These are phyloP conservation scores for Epinephelus lanceolatus DNA, from an alignment of 2,113 vertebrate genomes.

Conservation along the genomic window DNA sequence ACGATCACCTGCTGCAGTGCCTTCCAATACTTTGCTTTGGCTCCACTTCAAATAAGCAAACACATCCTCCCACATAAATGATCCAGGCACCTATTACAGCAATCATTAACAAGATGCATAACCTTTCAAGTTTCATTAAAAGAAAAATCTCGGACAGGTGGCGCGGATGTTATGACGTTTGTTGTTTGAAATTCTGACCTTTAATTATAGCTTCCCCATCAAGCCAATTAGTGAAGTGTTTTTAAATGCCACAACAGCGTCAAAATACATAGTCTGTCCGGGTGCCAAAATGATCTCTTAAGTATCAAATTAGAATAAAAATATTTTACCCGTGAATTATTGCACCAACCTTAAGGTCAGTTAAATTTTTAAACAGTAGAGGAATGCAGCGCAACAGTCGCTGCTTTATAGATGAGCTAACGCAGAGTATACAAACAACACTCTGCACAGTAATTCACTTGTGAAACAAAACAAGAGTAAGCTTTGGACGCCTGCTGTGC, in stretches of 20 bases:
- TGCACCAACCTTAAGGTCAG: conserved; percentile 19
- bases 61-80: conserved; percentile 33
- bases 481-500: conserved; percentile 39
- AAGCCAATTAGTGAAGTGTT: conserved; percentile 65
- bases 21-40: conserved; percentile 14
- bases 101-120: conserved; percentile 64
- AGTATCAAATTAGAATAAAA: conserved; percentile 32
- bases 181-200: conserved; percentile 60
- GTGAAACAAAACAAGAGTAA: conserved; percentile 35
- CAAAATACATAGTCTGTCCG: conserved; percentile 12
- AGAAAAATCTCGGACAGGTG: conserved; percentile 33
- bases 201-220: conserved; percentile 69
- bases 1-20: conserved; percentile 17
- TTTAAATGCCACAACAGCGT: conserved; percentile 58
- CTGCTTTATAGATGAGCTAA: conserved; percentile 28
- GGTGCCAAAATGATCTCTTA: conserved; percentile 20
- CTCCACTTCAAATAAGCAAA: conserved; percentile 47
- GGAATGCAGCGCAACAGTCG: not conserved
- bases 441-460: conserved; percentile 31
- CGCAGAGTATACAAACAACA: conserved; percentile 12
- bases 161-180: conserved; percentile 30
- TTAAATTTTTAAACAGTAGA: conserved; percentile 22
- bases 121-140: conserved; percentile 59
- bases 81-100: conserved; percentile 41
- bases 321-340: conserved; percentile 7